Conservation (phyloP, 2,113 vertebrate genomes). For the Cavia porcellus region DNA sequence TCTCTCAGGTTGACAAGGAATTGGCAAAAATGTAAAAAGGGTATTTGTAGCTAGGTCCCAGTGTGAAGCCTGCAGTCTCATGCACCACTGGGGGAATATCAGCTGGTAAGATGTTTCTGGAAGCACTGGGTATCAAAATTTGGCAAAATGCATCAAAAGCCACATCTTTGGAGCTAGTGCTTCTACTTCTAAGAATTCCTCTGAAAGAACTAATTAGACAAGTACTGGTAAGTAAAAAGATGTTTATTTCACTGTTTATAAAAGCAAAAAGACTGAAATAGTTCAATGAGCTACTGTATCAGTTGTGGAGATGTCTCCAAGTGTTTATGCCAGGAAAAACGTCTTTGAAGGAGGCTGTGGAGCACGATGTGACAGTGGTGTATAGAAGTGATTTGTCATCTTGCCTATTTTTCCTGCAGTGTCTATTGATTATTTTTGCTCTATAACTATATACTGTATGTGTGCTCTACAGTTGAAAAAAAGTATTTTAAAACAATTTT, state of each 20-base stretch:
- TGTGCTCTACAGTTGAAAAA: conserved; percentile 20
- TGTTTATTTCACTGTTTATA: neutral
- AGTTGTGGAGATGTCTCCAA: neutral
- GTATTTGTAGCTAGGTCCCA: neutral
- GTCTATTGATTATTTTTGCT: conserved; percentile 28
- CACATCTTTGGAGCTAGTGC: conserved; percentile 53
- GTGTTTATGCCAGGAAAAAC: conserved; percentile 53
- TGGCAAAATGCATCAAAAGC: conserved; percentile 54
- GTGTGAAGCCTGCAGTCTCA: neutral
- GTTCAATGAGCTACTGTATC: neutral
- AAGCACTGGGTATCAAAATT: conserved; percentile 14
- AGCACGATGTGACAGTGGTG: neutral
- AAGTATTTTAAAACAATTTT: conserved; percentile 48
- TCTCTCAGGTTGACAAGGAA: conserved; percentile 28
- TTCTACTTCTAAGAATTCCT: conserved; percentile 68
- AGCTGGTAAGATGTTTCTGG: conserved; percentile 25
- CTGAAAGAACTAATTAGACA: conserved; percentile 43
- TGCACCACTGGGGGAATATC: neutral
- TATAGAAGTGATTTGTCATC: conserved; percentile 25
- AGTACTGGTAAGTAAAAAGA: neutral
- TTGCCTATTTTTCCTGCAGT: neutral
- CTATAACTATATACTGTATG: neutral
- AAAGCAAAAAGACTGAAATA: conserved; percentile 29
- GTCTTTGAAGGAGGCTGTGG: neutral
- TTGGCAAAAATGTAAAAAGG: conserved; percentile 22